Evolutionary conservation across 2,113 vertebrate species (phyloP), one percentile per base, ranked within the genome.

Genomic region (Triplophysa siluroides): DNA sequence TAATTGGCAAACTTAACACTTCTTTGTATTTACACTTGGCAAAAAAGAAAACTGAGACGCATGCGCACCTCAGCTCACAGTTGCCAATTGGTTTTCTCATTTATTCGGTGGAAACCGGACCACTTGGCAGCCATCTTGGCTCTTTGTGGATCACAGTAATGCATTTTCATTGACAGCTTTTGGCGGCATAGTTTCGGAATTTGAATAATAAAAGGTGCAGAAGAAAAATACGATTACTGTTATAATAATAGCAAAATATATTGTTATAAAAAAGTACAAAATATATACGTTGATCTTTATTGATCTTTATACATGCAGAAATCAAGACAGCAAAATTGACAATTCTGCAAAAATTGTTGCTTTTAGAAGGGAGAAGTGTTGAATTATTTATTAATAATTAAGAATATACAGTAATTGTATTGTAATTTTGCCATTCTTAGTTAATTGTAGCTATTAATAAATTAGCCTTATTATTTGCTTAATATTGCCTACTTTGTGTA

Each of bases 1-100:
- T 38, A 38, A 7, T 7, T 38, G 1, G 6, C 1, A 1, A 8
- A 38, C 33, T 38, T 38, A 7, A 38, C 8, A 38, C 5, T 38
- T 38, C 33, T 38, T 38, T 38, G 33, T 38, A 38, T 38, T 38
- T 38, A 38, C 33, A 0, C 33, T 38, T 8, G 33, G 6, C 33
- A 38, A 38, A 6, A 38, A 38, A 33, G 4, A 79, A 85, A 88
- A 85, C 66, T 16, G 62, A 79, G 67, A 26, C 87, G 78, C 83
- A 81, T 78, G 83, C 79, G 70, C 69, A 3, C 0, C 1, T 2
- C 76, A 62, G 83, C 38, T 81, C 82, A 73, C 58, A 2, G 12
- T 13, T 18, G 26, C 10, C 43, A 3, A 2, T n/a, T 58, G 26
- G 7, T 47, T 79, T 38, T 12, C 54, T 9, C 29, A 0, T 6